phyloP scores from a whole-genome alignment of 2,113 vertebrate species.

The Narcine bancroftii region DNA sequence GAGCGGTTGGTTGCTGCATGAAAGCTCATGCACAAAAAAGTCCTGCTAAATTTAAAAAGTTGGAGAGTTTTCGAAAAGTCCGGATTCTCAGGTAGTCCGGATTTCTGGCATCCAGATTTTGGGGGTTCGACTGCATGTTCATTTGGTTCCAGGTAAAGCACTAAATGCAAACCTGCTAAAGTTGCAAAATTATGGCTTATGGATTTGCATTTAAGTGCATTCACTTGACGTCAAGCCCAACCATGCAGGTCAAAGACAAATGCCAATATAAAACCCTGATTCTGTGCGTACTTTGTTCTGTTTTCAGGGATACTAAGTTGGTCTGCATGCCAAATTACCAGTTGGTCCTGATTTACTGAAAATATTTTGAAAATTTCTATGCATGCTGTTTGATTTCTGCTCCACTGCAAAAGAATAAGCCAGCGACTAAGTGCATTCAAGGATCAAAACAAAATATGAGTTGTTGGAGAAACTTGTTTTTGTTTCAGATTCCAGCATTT shows the following conservation, averaged over 20 bases:
- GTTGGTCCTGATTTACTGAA: neutral
- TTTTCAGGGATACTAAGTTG: neutral
- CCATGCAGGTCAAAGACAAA: neutral
- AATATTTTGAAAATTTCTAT: neutral
- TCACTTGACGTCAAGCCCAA: neutral
- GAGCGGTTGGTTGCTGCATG: too few species aligned
- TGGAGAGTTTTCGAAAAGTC: too few species aligned
- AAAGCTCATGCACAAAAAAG: too few species aligned
- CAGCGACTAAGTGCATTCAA: neutral
- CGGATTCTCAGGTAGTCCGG: too few species aligned
- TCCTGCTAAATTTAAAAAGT: too few species aligned
- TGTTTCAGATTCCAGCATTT: too few species aligned
- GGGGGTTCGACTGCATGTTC: too few species aligned
- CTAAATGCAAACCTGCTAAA: too few species aligned
- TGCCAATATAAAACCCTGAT: neutral
- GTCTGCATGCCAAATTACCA: neutral
- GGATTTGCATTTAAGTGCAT: neutral
- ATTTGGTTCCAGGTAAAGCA: too few species aligned
- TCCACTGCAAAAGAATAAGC: neutral
- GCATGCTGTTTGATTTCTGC: neutral
- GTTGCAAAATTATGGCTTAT: neutral
- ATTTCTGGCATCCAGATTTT: too few species aligned
- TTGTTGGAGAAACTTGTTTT: too few species aligned
- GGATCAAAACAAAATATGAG: too few species aligned
- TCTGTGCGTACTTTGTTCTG: neutral